Percentiles rank a stretch among this genome's conserved stretches.
phyloP scores from a whole-genome alignment of 2,113 vertebrate genomes.

The Callaeas wilsoni region DNA sequence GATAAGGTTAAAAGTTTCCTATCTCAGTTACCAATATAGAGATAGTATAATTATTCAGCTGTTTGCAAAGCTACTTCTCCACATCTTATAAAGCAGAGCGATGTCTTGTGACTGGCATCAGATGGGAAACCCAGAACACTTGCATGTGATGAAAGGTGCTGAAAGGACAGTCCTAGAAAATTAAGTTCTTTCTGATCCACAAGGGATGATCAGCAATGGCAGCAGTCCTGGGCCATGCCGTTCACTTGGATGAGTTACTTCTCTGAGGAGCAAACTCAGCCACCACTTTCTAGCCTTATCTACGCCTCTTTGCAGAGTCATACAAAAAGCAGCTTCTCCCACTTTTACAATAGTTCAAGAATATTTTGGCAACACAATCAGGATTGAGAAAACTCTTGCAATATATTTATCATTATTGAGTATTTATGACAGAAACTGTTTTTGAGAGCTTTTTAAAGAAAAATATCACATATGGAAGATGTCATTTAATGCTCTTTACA shows the following conservation, averaged over 20 bases:
- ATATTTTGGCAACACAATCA: background rate
- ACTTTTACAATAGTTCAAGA: background rate
- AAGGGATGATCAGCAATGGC: background rate
- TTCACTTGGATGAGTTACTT: background rate
- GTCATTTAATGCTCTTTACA: background rate
- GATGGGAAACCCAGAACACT: background rate
- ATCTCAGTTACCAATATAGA: background rate
- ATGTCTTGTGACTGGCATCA: background rate
- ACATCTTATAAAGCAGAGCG: background rate
- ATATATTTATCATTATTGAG: background rate
- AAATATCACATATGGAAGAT: background rate
- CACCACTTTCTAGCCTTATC: background rate
- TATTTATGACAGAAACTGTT: background rate
- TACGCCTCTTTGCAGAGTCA: background rate
- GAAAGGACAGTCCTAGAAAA: background rate
- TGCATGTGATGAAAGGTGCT: background rate
- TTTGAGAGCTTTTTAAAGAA: background rate
- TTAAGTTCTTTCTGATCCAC: background rate
- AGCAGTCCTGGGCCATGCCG: background rate
- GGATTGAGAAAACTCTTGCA: background rate
- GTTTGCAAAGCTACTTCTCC: background rate
- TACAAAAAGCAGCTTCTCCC: background rate
- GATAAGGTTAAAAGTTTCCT: background rate
- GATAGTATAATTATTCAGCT: background rate
- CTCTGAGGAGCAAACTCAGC: background rate